phyloP scores from a whole-genome alignment of 92 coral and sea anemone species.

The Paragorgia papillata region DNA sequence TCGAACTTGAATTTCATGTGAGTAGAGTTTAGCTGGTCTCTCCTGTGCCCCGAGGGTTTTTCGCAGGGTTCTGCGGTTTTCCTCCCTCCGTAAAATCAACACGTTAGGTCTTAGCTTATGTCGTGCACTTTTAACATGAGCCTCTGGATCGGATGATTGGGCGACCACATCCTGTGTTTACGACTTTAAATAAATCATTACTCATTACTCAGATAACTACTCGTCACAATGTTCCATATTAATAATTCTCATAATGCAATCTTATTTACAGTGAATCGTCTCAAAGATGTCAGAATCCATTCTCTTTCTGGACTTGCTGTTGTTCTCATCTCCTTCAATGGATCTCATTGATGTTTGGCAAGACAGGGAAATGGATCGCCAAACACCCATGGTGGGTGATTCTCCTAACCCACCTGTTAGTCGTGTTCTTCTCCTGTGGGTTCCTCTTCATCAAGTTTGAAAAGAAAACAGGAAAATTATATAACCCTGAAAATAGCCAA shows the following conservation, averaged over 20 bases:
- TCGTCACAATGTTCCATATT: background rate
- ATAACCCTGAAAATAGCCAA: conserved; percentile 84
- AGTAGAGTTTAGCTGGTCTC: no score
- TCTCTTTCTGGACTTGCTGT: conserved; percentile 27
- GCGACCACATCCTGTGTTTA: no score
- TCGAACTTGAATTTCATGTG: no score
- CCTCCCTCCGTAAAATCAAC: no score
- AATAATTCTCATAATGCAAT: no score
- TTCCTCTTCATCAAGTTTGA: conserved; percentile 75
- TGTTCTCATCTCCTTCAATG: conserved; percentile 38
- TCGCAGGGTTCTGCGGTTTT: no score
- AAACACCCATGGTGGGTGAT: conserved; percentile 41
- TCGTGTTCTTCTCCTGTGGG: conserved; percentile 75
- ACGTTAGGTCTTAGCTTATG: no score
- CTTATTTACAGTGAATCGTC: background rate
- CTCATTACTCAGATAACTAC: background rate
- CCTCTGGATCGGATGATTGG: no score
- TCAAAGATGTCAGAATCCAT: conserved; percentile 11
- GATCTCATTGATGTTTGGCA: conserved; percentile 25
- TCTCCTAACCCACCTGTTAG: conserved; percentile 26
- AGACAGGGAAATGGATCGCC: conserved; percentile 28
- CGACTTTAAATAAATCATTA: no score
- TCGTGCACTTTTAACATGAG: no score
- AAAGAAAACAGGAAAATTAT: conserved; percentile 78
- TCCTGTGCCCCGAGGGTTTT: no score